A percentile compares a stretch with the other conserved stretches of the same genome.
These are phyloP conservation scores for Lordiphosa fenestrarum DNA, from an alignment of 2,888 invertebrate species.

Conservation along the genomic window DNA sequence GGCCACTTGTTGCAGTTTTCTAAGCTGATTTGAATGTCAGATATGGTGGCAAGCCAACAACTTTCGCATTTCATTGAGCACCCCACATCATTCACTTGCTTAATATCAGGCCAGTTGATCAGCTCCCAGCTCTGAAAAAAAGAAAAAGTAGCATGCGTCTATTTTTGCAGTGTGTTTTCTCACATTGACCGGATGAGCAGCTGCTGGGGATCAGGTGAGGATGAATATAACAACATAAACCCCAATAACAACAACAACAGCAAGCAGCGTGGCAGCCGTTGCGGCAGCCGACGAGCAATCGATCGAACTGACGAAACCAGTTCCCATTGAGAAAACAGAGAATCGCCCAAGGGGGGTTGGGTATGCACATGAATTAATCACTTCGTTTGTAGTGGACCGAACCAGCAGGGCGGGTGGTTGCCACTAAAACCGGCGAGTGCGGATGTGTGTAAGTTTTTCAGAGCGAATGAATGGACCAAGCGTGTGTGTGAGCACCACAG, in stretches of 20 bases:
- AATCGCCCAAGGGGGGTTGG: constrained; percentile 56
- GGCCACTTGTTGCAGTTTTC: constrained; percentile 56
- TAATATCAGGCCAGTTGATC: constrained; percentile 68
- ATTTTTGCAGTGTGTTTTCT: constrained; percentile 52
- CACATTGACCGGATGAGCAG: constrained; percentile 76
- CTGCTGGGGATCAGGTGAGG: constrained; percentile 78
- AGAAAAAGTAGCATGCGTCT: constrained; percentile 70
- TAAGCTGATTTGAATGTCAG: constrained; percentile 72
- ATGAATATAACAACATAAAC: constrained; percentile 76
- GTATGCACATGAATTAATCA: constrained; percentile 68
- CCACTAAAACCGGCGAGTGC: constrained; percentile 55
- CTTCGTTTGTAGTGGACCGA: constrained; percentile 70
- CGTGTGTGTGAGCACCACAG: constrained; percentile 28
- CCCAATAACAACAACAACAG: too few species aligned
- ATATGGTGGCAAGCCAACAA: constrained; percentile 54
- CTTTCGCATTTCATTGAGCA: constrained; percentile 70
- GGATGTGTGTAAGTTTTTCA: constrained; percentile 69
- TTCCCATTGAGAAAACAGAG: constrained; percentile 78
- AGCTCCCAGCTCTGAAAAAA: constrained; percentile 35
- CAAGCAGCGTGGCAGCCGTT: constrained; percentile 24
- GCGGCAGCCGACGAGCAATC: constrained; percentile 21
- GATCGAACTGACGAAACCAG: constrained; percentile 74
- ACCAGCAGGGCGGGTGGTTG: constrained; percentile 59
- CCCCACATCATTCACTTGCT: constrained; percentile 52
- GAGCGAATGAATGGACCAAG: constrained; percentile 41